Conservation (phyloP, 2,797 vertebrate genomes). For the Sebastes hopkinsi region DNA sequence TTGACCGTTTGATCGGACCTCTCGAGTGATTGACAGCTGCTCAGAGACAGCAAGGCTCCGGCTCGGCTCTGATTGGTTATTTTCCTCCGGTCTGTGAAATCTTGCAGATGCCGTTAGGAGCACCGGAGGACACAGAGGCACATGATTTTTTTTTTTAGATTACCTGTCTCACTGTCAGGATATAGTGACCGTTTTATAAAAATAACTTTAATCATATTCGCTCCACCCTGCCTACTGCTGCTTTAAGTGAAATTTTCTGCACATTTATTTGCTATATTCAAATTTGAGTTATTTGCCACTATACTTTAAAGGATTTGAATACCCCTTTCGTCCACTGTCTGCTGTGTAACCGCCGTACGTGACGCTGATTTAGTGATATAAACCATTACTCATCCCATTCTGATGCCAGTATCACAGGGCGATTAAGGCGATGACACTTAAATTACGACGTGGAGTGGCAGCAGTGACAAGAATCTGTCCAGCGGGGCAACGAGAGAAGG, state of each 20-base stretch:
- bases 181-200: too few relatives aligned
- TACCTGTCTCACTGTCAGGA: too few relatives aligned
- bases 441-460: slow-evolving; percentile 54
- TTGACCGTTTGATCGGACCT: too few relatives aligned
- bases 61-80: too few relatives aligned
- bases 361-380: not conserved
- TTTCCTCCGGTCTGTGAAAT: too few relatives aligned
- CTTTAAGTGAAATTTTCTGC: not conserved
- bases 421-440: not conserved
- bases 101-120: too few relatives aligned
- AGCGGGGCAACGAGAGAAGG: slow-evolving; percentile 48
- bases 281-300: not conserved
- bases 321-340: too few relatives aligned
- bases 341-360: not conserved
- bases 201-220: not conserved
- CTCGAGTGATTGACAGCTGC: fast-evolving
- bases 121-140: too few relatives aligned
- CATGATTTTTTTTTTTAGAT: too few relatives aligned
- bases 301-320: not conserved
- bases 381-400: not conserved
- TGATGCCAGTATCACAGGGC: not conserved
- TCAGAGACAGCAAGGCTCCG: too few relatives aligned
- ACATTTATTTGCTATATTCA: not conserved
- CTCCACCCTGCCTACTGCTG: not conserved
- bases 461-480: slow-evolving; percentile 36